These are phyloP conservation scores for zebrafish (Danio rerio) DNA, from an alignment of 2,113 vertebrate species.

Conservation along the genomic window DNA sequence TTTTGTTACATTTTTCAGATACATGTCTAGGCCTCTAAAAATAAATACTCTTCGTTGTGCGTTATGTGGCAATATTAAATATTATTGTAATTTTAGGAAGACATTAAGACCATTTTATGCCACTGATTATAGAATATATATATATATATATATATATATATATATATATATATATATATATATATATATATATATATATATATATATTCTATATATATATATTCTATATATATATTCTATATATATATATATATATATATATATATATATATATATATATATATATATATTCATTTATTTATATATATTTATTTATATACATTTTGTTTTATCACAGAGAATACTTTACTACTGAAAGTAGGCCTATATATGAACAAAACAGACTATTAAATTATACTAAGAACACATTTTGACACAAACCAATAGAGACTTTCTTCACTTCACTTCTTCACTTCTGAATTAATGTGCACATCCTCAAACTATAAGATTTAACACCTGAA, in stretches of 20 bases:
- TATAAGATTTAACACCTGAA: conserved; percentile 4
- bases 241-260: not conserved
- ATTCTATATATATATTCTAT: not conserved
- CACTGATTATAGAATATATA: not conserved
- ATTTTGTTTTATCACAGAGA: not conserved
- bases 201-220: too few relatives aligned
- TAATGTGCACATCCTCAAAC: conserved; percentile 18
- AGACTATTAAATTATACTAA: not conserved
- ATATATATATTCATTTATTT: not conserved
- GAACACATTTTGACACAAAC: not conserved
- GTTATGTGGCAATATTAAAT: too few relatives aligned
- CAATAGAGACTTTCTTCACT: not conserved
- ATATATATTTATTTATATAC: not conserved
- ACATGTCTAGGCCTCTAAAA: too few relatives aligned
- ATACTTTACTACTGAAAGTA: not conserved
- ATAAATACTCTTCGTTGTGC: too few relatives aligned
- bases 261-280: not conserved
- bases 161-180: not conserved
- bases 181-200: not conserved
- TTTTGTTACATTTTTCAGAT: too few relatives aligned
- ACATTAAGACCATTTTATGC: too few relatives aligned
- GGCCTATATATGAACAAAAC: not conserved
- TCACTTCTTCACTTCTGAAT: conserved; percentile 18
- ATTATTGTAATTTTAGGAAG: too few relatives aligned
- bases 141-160: not conserved